Conservation (phyloP, 2,113 vertebrate species). For the Istiophorus platypterus region DNA sequence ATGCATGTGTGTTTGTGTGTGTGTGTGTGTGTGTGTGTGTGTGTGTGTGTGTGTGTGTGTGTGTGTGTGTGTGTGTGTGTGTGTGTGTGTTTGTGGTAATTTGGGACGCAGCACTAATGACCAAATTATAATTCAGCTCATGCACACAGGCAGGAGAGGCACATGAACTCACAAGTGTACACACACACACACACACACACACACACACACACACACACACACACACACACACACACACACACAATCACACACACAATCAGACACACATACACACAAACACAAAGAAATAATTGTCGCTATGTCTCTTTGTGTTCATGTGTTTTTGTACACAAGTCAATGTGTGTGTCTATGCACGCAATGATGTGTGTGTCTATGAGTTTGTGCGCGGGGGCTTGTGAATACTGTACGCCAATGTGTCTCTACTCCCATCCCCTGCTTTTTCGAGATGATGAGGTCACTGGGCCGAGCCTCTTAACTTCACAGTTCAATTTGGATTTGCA, state of each 20-base stretch:
- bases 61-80: conserved; percentile 10
- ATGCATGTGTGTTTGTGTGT: neutral
- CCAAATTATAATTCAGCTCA: conserved; percentile 80
- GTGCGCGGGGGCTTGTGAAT: neutral
- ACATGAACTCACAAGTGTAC: conserved; percentile 37
- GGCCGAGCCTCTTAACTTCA: conserved; percentile 74
- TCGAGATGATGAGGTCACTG: conserved; percentile 75
- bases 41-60: conserved; percentile 34
- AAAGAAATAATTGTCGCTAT: conserved; percentile 1
- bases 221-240: conserved; percentile 22
- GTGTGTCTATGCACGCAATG: conserved; percentile 7
- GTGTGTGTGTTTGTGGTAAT: conserved; percentile 53
- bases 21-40: conserved; percentile 30
- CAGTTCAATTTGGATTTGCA: conserved; percentile 83
- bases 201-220: conserved; percentile 15
- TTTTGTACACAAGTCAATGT: neutral
- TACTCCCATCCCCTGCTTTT: conserved; percentile 22
- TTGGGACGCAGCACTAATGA: conserved; percentile 71
- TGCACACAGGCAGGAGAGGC: conserved; percentile 51
- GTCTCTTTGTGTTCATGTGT: neutral
- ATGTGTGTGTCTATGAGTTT: conserved; percentile 9
- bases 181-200: conserved; percentile 29
- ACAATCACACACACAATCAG: no score
- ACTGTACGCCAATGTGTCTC: conserved; percentile 39
- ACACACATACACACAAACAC: conserved; percentile 13